These are phyloP conservation scores for Tautogolabrus adspersus DNA, from an alignment of 2,113 vertebrate genomes.

Conservation along the genomic window DNA sequence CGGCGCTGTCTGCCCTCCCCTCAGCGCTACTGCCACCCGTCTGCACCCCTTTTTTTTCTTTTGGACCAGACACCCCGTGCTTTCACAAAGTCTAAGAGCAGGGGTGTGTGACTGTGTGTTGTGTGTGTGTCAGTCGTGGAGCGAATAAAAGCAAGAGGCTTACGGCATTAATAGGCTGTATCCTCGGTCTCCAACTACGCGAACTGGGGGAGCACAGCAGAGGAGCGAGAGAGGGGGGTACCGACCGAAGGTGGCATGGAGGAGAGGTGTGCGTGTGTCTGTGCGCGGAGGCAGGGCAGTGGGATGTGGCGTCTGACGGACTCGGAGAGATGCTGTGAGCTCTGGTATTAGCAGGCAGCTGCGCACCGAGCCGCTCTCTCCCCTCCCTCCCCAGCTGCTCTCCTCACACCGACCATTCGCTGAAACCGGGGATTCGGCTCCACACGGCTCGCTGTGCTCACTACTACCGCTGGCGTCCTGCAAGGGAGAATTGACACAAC, in stretches of 20 bases:
- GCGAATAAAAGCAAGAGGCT: conserved; percentile 33
- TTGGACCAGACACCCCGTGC: conserved; percentile 51
- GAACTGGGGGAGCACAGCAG: conserved; percentile 42
- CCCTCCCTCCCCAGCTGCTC: conserved; percentile 58
- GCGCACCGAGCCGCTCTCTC: conserved; percentile 70
- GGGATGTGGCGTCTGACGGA: conserved; percentile 74
- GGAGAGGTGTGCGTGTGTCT: conserved; percentile 62
- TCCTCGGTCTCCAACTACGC: conserved; percentile 10
- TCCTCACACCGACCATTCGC: conserved; percentile 64
- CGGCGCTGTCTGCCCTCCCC: conserved; percentile 53
- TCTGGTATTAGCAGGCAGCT: conserved; percentile 77
- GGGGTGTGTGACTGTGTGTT: background rate
- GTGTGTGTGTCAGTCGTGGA: conserved; percentile 58
- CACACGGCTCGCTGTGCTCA: conserved; percentile 57
- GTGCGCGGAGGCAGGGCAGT: conserved; percentile 68
- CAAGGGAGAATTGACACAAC: conserved; percentile 50
- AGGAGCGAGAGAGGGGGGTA: conserved; percentile 30
- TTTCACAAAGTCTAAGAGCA: conserved; percentile 46
- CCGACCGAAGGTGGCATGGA: conserved; percentile 68
- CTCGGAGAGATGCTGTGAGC: conserved; percentile 76
- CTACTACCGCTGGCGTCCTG: conserved; percentile 46
- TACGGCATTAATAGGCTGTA: conserved; percentile 19
- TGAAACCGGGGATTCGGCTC: conserved; percentile 65
- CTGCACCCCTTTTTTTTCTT: conserved; percentile 32
- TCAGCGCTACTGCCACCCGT: conserved; percentile 47